Evolutionary conservation across 2,888 invertebrate genomes (phyloP).

Genomic region (Latrodectus hesperus): DNA sequence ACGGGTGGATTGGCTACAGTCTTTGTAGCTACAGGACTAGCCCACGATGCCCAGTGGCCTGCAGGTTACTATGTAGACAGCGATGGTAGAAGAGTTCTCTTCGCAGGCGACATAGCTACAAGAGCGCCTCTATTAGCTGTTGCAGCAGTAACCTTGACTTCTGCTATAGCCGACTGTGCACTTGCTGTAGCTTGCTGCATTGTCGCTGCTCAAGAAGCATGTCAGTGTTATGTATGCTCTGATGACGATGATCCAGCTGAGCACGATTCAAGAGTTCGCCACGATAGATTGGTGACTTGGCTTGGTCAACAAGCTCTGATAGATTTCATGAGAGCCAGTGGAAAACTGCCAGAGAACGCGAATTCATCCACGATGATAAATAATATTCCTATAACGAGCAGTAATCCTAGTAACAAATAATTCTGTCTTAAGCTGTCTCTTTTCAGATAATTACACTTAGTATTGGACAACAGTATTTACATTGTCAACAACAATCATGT

Average conservation of each 20-base stretch:
- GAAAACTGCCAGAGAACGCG: slow-evolving; percentile 53
- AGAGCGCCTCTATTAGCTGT: slow-evolving; percentile 73
- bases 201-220: slow-evolving; percentile 71
- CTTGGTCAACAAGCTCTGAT: slow-evolving; percentile 71
- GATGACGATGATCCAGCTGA: slow-evolving; percentile 60
- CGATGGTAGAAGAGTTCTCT: slow-evolving; percentile 71
- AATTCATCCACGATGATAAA: slow-evolving; percentile 8
- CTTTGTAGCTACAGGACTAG: slow-evolving; percentile 74
- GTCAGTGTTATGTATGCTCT: slow-evolving; percentile 68
- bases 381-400: slow-evolving; percentile 22
- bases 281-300: slow-evolving; percentile 72
- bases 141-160: slow-evolving; percentile 75
- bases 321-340: slow-evolving; percentile 63
- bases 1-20: slow-evolving; percentile 74
- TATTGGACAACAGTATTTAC: no score
- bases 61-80: slow-evolving; percentile 76
- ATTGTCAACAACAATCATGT: no score
- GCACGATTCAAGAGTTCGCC: slow-evolving; percentile 71
- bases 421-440: background rate
- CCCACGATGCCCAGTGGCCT: slow-evolving; percentile 73
- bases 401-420: background rate
- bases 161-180: slow-evolving; percentile 73
- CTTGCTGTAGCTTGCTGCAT: slow-evolving; percentile 71
- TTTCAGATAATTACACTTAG: no score
- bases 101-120: slow-evolving; percentile 70